Evolutionary conservation across 2,113 vertebrate genomes (phyloP).

Genomic region (Catagonus wagneri): DNA sequence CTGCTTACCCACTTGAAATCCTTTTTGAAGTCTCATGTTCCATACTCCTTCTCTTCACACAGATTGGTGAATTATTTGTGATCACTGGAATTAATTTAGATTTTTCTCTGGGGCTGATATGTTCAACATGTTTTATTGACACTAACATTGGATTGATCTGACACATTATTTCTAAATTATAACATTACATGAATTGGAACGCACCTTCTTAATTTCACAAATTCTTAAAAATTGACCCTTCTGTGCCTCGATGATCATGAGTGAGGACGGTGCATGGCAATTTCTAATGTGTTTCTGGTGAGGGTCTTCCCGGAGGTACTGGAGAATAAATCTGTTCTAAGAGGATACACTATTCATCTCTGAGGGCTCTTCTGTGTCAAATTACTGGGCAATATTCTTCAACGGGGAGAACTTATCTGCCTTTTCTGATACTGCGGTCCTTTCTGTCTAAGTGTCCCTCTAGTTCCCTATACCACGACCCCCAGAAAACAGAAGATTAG

Average conservation of each 20-base stretch:
- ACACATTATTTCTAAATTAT: background rate
- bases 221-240: background rate
- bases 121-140: background rate
- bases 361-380: background rate
- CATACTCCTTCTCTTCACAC: conserved; percentile 8
- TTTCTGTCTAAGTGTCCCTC: background rate
- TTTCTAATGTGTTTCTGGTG: background rate
- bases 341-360: background rate
- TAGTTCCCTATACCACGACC: background rate
- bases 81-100: background rate
- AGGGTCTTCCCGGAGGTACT: background rate
- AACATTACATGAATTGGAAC: background rate
- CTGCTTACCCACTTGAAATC: background rate
- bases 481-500: background rate
- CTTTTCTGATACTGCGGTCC: background rate
- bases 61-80: background rate
- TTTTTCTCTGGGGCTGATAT: conserved; percentile 29
- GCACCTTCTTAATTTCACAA: background rate
- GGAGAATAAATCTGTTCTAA: background rate
- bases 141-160: background rate
- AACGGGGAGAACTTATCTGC: background rate
- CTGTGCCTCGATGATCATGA: background rate
- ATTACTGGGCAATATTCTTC: background rate
- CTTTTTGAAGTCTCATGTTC: background rate
- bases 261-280: background rate